A percentile compares a stretch with the other conserved stretches of the same genome.
Evolutionary conservation across 2,888 invertebrate species (phyloP).

Genomic region (Nemotelus pantherinus): DNA sequence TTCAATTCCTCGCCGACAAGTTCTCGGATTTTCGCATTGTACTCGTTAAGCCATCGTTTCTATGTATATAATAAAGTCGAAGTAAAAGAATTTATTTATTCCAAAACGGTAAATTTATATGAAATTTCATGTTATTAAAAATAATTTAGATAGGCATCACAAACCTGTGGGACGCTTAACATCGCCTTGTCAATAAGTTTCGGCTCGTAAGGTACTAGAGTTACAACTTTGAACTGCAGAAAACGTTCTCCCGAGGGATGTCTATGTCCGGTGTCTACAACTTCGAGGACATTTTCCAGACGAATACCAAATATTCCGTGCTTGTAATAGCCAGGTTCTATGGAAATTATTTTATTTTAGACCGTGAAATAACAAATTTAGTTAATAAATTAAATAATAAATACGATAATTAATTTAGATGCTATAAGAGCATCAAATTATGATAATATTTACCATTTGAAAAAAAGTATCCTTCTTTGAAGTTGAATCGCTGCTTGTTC

Average conservation of each 20-base stretch:
- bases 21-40: constrained; percentile 78
- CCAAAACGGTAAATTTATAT: background rate
- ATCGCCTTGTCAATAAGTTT: constrained; percentile 82
- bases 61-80: constrained; percentile 59
- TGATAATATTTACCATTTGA: constrained; percentile 71
- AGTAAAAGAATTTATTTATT: constrained; percentile 36
- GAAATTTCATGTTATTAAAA: too few relatives aligned
- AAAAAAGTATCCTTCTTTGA: constrained; percentile 81
- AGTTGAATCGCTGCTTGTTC: constrained; percentile 69
- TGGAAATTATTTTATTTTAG: constrained; percentile 48
- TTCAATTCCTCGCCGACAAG: constrained; percentile 80
- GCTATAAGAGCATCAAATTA: too few relatives aligned
- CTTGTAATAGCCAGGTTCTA: constrained; percentile 91
- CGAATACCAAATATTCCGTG: constrained; percentile 85
- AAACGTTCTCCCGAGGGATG: constrained; percentile 68
- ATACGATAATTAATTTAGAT: background rate
- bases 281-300: constrained; percentile 85
- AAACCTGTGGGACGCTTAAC: constrained; percentile 83
- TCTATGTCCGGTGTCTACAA: constrained; percentile 67
- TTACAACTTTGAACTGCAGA: constrained; percentile 81
- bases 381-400: background rate
- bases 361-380: background rate
- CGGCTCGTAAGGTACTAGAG: constrained; percentile 87
- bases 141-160: background rate
- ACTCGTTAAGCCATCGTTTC: constrained; percentile 82